These are phyloP conservation scores for Melipona beecheii DNA, from an alignment of 2,888 invertebrate species.

Conservation along the genomic window DNA sequence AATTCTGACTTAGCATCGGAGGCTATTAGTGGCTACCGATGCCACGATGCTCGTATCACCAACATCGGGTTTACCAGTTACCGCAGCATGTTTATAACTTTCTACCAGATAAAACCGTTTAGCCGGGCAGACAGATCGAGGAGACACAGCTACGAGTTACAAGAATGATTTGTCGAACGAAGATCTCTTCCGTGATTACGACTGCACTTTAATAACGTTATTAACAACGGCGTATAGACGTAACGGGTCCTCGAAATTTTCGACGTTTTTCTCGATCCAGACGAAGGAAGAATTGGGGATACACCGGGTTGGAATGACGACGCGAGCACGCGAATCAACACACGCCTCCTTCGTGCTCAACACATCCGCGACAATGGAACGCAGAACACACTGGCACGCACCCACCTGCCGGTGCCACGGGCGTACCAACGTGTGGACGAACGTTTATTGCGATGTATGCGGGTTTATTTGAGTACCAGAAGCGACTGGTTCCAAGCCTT, in stretches of 20 bases:
- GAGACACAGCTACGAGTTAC: background rate
- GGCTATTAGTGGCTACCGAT: conserved; percentile 25
- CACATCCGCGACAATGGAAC: conserved; percentile 63
- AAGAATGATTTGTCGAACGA: background rate
- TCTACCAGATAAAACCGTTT: conserved; percentile 39
- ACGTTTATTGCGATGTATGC: conserved; percentile 14
- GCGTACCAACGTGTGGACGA: conserved; percentile 8
- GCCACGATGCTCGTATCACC: conserved; percentile 26
- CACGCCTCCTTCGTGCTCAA: conserved; percentile 51
- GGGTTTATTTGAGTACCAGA: conserved; percentile 23
- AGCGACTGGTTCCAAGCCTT: conserved; percentile 1
- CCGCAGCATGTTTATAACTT: conserved; percentile 35
- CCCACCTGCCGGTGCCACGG: conserved; percentile 36
- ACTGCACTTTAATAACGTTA: conserved; percentile 17
- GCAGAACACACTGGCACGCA: conserved; percentile 43
- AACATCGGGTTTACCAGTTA: background rate
- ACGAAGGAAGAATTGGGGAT: conserved; percentile 23
- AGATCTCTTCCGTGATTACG: background rate
- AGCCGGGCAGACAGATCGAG: background rate
- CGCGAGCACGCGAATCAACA: conserved; percentile 57
- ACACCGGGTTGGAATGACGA: conserved; percentile 34
- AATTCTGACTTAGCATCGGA: conserved; percentile 7
- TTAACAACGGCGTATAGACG: background rate
- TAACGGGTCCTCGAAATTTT: background rate
- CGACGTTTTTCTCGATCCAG: conserved; percentile 28